Conservation (phyloP, 2,888 invertebrate species). For the Uropetala carovei region DNA sequence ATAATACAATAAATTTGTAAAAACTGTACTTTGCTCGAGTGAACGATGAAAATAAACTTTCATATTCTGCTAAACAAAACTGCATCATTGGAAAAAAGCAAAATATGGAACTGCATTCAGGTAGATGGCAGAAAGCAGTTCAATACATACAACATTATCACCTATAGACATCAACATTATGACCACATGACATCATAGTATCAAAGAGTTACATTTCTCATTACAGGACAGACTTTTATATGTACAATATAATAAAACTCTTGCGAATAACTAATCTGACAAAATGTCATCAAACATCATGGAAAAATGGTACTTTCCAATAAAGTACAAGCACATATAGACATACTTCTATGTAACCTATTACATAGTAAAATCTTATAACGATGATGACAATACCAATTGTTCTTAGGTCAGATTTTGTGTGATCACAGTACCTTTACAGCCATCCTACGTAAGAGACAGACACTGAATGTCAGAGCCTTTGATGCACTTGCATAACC, state of each 20-base stretch:
- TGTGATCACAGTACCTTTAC: conserved; percentile 64
- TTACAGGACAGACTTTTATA: conserved; percentile 62
- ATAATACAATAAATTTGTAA: conserved; percentile 46
- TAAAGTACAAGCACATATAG: conserved; percentile 61
- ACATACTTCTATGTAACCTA: conserved; percentile 61
- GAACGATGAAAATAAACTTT: conserved; percentile 19
- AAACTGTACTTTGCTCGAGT: conserved; percentile 43
- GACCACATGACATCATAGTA: conserved; percentile 64
- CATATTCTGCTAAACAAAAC: conserved; percentile 41
- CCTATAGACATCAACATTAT: conserved; percentile 64
- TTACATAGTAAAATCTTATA: conserved; percentile 57
- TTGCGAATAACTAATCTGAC: conserved; percentile 62
- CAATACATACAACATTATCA: conserved; percentile 54
- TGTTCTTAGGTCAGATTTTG: conserved; percentile 60
- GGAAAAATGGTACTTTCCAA: conserved; percentile 62
- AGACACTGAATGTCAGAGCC: conserved; percentile 64
- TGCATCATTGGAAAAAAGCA: conserved; percentile 37
- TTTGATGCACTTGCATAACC: conserved; percentile 51
- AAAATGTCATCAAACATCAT: conserved; percentile 64
- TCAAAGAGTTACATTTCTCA: conserved; percentile 60
- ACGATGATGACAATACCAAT: conserved; percentile 63
- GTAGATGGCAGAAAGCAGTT: conserved; percentile 50
- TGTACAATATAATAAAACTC: conserved; percentile 60
- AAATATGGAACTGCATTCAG: conserved; percentile 62
- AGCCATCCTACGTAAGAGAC: conserved; percentile 60